Evolutionary conservation across 1,140 invertebrate species (phyloP).

Genomic region (Wasmannia auropunctata): DNA sequence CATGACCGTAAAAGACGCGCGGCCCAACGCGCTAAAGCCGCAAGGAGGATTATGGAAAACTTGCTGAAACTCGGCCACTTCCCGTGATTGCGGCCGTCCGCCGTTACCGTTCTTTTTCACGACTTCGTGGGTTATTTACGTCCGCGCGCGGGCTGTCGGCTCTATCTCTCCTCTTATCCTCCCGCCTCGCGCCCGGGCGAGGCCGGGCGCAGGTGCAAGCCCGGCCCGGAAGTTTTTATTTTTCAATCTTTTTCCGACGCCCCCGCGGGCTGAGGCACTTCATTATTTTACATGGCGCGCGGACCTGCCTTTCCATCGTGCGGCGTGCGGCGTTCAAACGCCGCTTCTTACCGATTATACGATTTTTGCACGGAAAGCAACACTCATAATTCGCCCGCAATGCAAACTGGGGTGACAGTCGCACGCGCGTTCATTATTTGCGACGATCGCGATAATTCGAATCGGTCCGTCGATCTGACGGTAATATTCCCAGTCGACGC

Average conservation of each 20-base stretch:
- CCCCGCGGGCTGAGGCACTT: neutral
- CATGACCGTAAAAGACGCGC: slow-evolving; percentile 30
- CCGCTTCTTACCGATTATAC: neutral
- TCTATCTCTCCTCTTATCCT: slow-evolving; percentile 51
- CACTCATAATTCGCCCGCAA: neutral
- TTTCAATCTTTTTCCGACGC: slow-evolving; percentile 23
- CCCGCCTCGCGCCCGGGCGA: neutral
- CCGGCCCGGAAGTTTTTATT: slow-evolving; percentile 73
- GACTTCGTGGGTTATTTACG: slow-evolving; percentile 77
- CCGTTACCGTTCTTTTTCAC: slow-evolving; percentile 72
- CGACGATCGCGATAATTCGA: neutral
- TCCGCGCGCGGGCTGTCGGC: slow-evolving; percentile 57
- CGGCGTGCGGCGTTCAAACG: too few relatives aligned
- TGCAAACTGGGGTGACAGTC: neutral
- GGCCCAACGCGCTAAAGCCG: slow-evolving; percentile 7
- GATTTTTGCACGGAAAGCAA: neutral
- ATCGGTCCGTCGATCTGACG: slow-evolving; percentile 26
- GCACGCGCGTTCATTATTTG: neutral
- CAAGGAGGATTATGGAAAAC: slow-evolving; percentile 54
- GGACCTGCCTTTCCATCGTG: neutral
- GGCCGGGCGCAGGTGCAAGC: slow-evolving; percentile 74
- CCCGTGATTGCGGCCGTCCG: slow-evolving; percentile 76
- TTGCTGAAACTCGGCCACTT: slow-evolving; percentile 76
- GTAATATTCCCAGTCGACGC: neutral
- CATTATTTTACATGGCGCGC: neutral